A percentile compares a stretch with the other conserved stretches of the same genome.
phyloP scores from a whole-genome alignment of 2,888 invertebrate species.

The Nowickia ferox region DNA sequence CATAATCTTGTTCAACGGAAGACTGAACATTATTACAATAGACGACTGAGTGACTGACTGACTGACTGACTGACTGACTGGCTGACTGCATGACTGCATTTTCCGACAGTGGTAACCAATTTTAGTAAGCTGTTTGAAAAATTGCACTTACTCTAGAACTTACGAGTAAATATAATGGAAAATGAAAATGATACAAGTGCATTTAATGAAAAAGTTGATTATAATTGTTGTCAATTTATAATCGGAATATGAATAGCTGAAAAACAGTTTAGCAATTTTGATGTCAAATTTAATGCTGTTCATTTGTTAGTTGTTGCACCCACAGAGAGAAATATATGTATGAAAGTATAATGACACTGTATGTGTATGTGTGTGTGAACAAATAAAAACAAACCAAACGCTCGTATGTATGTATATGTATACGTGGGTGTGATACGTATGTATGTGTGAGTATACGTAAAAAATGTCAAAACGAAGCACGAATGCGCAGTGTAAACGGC shows the following conservation, averaged over 20 bases:
- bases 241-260: background rate
- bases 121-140: background rate
- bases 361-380: too few species aligned
- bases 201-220: slow-evolving; percentile 10
- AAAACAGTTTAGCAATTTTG: background rate
- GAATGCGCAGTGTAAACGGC: too few species aligned
- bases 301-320: background rate
- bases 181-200: slow-evolving; percentile 31
- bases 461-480: too few species aligned
- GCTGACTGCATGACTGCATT: slow-evolving; percentile 5
- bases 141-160: background rate
- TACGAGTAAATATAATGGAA: background rate
- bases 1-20: slow-evolving; percentile 64
- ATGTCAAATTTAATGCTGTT: background rate
- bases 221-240: background rate
- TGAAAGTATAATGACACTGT: too few species aligned
- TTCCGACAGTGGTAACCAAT: slow-evolving; percentile 1
- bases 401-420: too few species aligned
- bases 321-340: background rate
- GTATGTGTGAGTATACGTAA: too few species aligned
- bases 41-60: slow-evolving; percentile 24
- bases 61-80: background rate
- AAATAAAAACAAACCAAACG: too few species aligned
- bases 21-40: slow-evolving; percentile 60
- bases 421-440: too few species aligned